These are phyloP conservation scores for Cancer borealis DNA, from an alignment of 2,888 invertebrate species.

Conservation along the genomic window DNA sequence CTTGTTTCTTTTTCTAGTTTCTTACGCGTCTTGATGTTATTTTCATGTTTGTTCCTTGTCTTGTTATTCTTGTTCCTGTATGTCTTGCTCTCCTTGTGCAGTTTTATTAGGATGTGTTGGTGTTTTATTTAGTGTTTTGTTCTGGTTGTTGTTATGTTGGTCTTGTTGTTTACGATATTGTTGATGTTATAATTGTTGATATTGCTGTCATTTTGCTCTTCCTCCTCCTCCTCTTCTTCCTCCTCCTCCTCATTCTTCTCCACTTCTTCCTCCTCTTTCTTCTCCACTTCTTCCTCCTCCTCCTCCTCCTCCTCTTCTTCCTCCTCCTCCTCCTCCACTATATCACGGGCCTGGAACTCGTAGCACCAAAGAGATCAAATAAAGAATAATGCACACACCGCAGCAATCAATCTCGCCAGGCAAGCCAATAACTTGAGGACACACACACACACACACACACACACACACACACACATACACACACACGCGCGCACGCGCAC, in stretches of 20 bases:
- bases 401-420: constrained; percentile 4
- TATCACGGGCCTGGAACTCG: not conserved
- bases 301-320: not conserved
- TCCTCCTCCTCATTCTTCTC: not conserved
- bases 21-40: no score
- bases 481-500: constrained; percentile 36
- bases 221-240: not conserved
- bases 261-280: not conserved
- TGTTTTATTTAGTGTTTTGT: no score
- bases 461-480: constrained; percentile 36
- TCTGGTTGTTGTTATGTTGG: no score
- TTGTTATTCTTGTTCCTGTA: no score
- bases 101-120: no score
- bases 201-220: no score
- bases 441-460: constrained; percentile 25
- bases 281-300: not conserved
- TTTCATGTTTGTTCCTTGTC: no score
- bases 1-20: no score
- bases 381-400: constrained; percentile 32
- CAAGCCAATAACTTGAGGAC: constrained; percentile 4
- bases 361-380: not conserved
- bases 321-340: not conserved
- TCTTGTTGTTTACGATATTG: no score
- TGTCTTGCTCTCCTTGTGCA: no score
- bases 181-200: no score